phyloP scores from a whole-genome alignment of 2,797 vertebrate genomes.

The Agapornis canus region DNA sequence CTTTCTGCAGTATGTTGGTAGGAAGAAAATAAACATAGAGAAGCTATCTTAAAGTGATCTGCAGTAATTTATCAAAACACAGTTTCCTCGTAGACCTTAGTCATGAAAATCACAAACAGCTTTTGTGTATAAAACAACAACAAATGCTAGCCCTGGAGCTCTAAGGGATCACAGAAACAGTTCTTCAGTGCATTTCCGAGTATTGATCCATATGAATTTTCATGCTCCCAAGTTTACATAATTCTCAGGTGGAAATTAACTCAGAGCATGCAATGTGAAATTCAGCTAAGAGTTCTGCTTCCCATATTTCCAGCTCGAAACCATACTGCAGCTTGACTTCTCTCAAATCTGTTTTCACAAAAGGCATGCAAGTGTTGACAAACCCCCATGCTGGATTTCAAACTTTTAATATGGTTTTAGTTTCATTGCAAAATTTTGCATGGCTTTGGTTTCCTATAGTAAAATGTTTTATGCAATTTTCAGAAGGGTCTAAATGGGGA shows the following conservation, averaged over 20 bases:
- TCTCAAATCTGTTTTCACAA: slow-evolving; percentile 3
- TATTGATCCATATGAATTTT: slow-evolving; percentile 31
- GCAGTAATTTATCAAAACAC: not conserved
- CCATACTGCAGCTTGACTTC: not conserved
- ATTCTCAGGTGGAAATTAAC: slow-evolving; percentile 35
- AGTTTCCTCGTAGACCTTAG: not conserved
- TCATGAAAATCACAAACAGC: slow-evolving; percentile 45
- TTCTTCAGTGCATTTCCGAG: slow-evolving; percentile 7
- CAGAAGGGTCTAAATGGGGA: not conserved
- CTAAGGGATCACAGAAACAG: slow-evolving; percentile 20
- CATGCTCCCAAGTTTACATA: slow-evolving; percentile 25
- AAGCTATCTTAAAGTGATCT: not conserved
- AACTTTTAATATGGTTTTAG: slow-evolving; percentile 3
- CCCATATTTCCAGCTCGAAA: not conserved
- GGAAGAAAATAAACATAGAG: not conserved
- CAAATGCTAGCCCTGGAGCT: slow-evolving; percentile 47
- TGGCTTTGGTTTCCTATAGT: slow-evolving; percentile 10
- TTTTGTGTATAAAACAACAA: slow-evolving; percentile 20
- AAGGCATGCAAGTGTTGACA: not conserved
- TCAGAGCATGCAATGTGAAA: not conserved
- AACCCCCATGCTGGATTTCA: not conserved
- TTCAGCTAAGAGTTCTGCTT: slow-evolving; percentile 9
- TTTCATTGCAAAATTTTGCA: slow-evolving; percentile 11
- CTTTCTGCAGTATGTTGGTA: not conserved
- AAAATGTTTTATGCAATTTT: not conserved